Conservation (phyloP, 2,113 vertebrate species). For the Chamaea fasciata region DNA sequence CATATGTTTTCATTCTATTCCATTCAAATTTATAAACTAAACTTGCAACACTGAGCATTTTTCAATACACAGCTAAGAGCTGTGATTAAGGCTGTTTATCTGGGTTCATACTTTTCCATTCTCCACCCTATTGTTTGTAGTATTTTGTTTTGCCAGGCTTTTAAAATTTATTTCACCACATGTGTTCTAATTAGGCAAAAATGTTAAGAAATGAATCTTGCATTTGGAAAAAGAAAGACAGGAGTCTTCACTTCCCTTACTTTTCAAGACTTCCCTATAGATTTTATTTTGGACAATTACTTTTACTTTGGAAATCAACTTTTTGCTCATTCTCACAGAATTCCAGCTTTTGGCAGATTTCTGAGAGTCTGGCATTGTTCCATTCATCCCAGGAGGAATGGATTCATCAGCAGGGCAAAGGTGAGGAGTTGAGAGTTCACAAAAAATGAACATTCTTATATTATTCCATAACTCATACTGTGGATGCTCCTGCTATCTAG, state of each 20-base stretch:
- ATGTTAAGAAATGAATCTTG: background rate
- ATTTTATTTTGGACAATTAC: background rate
- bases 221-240: background rate
- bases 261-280: background rate
- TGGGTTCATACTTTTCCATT: background rate
- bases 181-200: background rate
- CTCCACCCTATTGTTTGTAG: background rate
- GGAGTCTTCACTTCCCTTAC: background rate
- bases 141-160: background rate
- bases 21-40: background rate
- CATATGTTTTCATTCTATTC: background rate
- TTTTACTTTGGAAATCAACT: background rate
- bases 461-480: background rate
- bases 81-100: constrained; percentile 33
- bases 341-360: background rate
- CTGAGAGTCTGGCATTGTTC: background rate
- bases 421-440: background rate
- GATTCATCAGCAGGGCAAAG: background rate
- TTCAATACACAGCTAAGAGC: background rate
- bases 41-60: background rate
- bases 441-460: background rate
- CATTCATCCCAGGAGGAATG: background rate
- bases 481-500: background rate
- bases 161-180: background rate
- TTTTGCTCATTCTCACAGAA: background rate